Conservation (phyloP, 2,888 invertebrate species). For the Nephrocerus scutellatus region DNA sequence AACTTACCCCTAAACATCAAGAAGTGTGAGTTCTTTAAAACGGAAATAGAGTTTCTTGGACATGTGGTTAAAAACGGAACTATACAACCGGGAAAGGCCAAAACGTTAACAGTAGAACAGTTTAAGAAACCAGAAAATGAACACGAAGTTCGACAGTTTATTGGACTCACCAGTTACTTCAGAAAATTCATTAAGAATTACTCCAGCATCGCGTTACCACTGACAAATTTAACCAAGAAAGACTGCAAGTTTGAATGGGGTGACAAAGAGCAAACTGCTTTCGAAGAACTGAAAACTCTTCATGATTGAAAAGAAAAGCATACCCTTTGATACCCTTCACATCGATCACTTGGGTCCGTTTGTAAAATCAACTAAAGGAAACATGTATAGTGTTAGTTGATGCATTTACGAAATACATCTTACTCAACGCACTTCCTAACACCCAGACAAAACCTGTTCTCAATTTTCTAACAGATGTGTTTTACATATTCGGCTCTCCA, state of each 20-base stretch:
- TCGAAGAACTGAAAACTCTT: conserved; percentile 7
- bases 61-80: neutral
- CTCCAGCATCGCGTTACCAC: too few relatives aligned
- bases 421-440: neutral
- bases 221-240: too few relatives aligned
- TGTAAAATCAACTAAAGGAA: conserved; percentile 9
- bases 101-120: neutral
- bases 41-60: conserved; percentile 4
- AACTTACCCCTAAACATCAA: conserved; percentile 6
- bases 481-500: conserved; percentile 7
- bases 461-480: conserved; percentile 4
- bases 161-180: too few relatives aligned
- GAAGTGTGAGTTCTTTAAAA: conserved; percentile 8
- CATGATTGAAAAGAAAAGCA: conserved; percentile 7
- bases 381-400: conserved; percentile 8
- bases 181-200: too few relatives aligned
- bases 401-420: conserved; percentile 7
- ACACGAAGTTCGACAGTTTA: too few relatives aligned
- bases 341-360: conserved; percentile 11
- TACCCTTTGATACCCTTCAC: conserved; percentile 9
- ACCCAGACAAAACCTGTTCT: conserved; percentile 8
- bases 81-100: conserved; percentile 1
- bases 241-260: neutral
- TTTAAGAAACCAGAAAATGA: neutral
- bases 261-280: conserved; percentile 4